A percentile compares a stretch with the other conserved stretches of the same genome.
Conservation (phyloP, 2,113 vertebrate species). For the Cebus imitator region DNA sequence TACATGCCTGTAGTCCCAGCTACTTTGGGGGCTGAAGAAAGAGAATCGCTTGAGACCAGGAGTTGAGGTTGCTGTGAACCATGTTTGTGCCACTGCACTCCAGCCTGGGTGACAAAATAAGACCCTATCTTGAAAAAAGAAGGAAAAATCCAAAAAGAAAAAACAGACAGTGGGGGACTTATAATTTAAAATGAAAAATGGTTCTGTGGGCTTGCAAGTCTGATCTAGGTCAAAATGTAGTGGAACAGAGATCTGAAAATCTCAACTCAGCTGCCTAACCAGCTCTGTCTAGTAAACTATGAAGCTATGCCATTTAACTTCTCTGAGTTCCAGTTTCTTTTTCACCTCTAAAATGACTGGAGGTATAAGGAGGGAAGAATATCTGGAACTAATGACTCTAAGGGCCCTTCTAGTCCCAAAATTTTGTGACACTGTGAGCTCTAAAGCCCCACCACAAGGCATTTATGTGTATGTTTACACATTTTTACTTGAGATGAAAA, state of each 20-base stretch:
- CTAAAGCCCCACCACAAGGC: not conserved
- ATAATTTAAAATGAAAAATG: conserved; percentile 6
- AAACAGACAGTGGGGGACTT: not conserved
- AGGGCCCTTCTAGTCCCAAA: not conserved
- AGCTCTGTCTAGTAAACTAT: not conserved
- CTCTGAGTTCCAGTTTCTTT: not conserved
- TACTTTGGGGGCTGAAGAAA: too few relatives aligned
- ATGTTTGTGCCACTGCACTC: too few relatives aligned
- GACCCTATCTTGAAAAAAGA: too few relatives aligned
- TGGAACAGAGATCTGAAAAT: not conserved
- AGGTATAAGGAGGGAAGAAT: too few relatives aligned
- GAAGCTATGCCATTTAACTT: not conserved
- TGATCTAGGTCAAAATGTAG: not conserved
- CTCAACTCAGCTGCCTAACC: not conserved
- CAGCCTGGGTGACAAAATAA: too few relatives aligned
- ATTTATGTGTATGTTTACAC: not conserved
- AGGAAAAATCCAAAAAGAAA: not conserved
- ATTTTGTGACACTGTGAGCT: not conserved
- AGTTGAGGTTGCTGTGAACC: too few relatives aligned
- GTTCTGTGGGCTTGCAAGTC: not conserved
- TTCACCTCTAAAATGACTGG: not conserved
- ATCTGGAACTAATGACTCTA: not conserved
- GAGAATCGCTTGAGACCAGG: too few relatives aligned
- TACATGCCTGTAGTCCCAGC: too few relatives aligned
- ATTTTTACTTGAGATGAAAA: conserved; percentile 28